Base-by-base conservation (phyloP, 2,113 vertebrate genomes). In the Xyliphius kryptos region DNA sequence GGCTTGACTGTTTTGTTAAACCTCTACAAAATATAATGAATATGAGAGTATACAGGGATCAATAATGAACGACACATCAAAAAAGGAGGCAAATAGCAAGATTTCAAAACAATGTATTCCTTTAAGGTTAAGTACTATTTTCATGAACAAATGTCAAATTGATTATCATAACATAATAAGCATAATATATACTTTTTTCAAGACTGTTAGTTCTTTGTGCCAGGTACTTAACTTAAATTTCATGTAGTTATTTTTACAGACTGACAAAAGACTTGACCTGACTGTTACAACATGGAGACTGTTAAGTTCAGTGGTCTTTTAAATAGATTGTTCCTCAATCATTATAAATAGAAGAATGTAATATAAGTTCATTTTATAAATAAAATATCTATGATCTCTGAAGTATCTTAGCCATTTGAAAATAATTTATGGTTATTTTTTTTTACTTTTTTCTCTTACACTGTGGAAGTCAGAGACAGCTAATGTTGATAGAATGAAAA, bases 281-380 rank as follows among this genome's bases (percentile, higher is more conserved):
- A 77, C 77, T 79, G 75, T 76, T 77, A 84, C 81, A 83, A 85
- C 22, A 63, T 21, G 66, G 69, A 81, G 83, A 88, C 84, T 86
- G 84, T 86, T 87, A 74, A 41, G 52, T 56, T 59, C 14, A 15
- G 43, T 46, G 43, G n/a, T 46, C 43, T 14, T 12, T 10, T 12
- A 3, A 41, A 41, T 14, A 10, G 13, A 41, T 14, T 7, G 40
- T 41, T 46, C 43, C 43, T 46, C 43, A 46, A 15, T n/a, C 6
- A 46, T 46, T n/a, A n/a, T 2, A 13, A 46, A n/a, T n/a, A n/a
- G 6, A 46, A n/a, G 7, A n/a, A 46, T 3, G 5, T 46, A 46
- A 8, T n/a, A 2, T n/a, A 37, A 14, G 20, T 19, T 37, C 16
- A 17, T 2, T 52, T 32, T 43, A 37, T 44, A 36, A 11, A 37